These are phyloP conservation scores for Smutsia temminckii DNA, from an alignment of 2,797 vertebrate genomes.

Conservation along the genomic window DNA sequence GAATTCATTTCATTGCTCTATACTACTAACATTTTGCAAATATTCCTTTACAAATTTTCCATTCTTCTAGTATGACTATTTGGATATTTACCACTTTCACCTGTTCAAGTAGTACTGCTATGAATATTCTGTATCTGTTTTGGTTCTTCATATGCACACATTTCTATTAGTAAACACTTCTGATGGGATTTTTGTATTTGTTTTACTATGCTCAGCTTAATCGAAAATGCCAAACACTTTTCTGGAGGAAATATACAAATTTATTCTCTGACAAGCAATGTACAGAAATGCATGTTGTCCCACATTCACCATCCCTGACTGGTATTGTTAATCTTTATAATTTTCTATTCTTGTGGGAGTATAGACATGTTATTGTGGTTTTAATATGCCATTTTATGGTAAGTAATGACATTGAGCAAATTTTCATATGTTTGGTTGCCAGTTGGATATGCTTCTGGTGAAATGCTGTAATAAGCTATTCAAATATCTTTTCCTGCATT, in stretches of 20 bases:
- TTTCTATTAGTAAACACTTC: not conserved
- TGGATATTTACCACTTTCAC: not conserved
- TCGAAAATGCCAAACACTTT: not conserved
- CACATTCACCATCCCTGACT: too few relatives aligned
- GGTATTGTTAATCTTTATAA: not conserved
- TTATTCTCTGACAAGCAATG: not conserved
- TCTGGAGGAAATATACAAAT: not conserved
- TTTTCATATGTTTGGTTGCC: not conserved
- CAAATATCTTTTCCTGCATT: not conserved
- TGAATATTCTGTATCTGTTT: not conserved
- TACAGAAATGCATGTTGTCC: not conserved
- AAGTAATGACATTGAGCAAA: not conserved
- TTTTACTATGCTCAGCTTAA: not conserved
- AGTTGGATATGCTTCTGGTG: not conserved
- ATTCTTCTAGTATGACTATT: not conserved
- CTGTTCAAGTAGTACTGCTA: not conserved
- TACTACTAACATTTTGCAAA: not conserved
- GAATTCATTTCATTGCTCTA: not conserved
- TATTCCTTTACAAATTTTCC: not conserved
- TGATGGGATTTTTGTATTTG: not conserved
- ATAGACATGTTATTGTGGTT: not conserved
- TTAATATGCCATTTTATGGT: not conserved
- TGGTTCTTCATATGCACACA: not conserved
- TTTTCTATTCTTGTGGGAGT: not conserved
- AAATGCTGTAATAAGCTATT: not conserved